Conservation (phyloP, 2,797 vertebrate species). For the Acanthopagrus latus region DNA sequence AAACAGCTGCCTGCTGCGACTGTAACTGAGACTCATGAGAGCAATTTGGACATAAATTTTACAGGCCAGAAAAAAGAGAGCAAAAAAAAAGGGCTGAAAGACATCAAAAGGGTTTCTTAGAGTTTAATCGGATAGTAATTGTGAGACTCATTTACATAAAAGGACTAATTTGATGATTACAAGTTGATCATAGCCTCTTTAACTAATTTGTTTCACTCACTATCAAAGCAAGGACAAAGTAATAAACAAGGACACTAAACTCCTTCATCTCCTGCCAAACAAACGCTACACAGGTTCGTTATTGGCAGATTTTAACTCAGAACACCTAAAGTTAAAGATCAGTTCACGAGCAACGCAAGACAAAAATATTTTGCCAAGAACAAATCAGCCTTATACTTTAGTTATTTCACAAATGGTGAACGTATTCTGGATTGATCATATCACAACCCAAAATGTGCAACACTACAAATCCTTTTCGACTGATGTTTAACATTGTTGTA, state of each 20-base stretch:
- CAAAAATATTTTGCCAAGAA: no score
- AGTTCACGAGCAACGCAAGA: not conserved
- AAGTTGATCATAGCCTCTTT: not conserved
- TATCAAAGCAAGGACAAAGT: not conserved
- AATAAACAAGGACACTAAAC: not conserved
- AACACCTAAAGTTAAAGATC: not conserved
- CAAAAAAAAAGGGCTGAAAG: not conserved
- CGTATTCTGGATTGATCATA: not conserved
- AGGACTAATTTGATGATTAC: not conserved
- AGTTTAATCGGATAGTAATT: not conserved
- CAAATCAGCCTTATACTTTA: no score
- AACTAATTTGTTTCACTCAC: not conserved
- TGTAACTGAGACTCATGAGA: not conserved
- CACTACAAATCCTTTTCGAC: not conserved
- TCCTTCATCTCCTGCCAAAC: not conserved
- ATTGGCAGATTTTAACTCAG: not conserved
- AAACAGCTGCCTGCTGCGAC: not conserved
- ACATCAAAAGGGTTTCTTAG: not conserved
- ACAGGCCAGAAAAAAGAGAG: not conserved
- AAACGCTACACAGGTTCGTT: not conserved
- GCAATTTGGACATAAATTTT: not conserved
- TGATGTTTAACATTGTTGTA: not conserved
- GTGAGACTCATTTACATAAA: not conserved
- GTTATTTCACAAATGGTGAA: no score
- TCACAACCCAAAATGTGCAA: constrained; percentile 2